These are phyloP conservation scores for Alloplasta piceator DNA, from an alignment of 2,888 invertebrate species.

Conservation along the genomic window DNA sequence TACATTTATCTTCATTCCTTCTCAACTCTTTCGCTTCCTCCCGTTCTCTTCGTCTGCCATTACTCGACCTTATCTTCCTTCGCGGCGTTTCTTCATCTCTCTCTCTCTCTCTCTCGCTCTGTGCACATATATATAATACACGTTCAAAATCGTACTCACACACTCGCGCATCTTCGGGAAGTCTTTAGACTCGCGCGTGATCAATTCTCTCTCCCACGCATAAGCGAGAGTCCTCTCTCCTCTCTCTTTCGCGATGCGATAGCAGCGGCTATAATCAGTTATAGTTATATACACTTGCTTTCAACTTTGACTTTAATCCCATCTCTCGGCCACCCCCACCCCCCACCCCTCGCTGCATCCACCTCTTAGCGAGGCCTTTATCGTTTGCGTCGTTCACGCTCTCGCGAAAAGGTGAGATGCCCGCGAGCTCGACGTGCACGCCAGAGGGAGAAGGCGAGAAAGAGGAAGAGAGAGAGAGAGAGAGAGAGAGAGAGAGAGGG, in stretches of 20 bases:
- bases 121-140: conserved; percentile 14
- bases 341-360: conserved; percentile 24
- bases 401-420: conserved; percentile 37
- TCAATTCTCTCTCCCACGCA: conserved; percentile 54
- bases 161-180: conserved; percentile 2
- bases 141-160: not conserved
- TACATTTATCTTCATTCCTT: conserved; percentile 11
- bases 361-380: conserved; percentile 12
- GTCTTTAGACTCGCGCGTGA: conserved; percentile 23
- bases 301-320: conserved; percentile 69
- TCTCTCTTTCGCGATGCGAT: conserved; percentile 34
- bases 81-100: not conserved
- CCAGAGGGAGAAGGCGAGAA: not conserved
- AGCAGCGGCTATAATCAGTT: conserved; percentile 63
- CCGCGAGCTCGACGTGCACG: not conserved
- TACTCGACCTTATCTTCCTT: conserved; percentile 2
- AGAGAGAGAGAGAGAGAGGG: not conserved
- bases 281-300: conserved; percentile 67
- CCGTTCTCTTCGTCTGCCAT: not conserved
- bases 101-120: conserved; percentile 1
- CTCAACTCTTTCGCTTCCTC: not conserved
- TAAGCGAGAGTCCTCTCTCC: conserved; percentile 14
- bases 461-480: not conserved
- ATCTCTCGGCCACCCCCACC: conserved; percentile 33
- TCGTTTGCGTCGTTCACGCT: conserved; percentile 40